phyloP scores from a whole-genome alignment of 2,888 invertebrate species.

The Heliconius erato region DNA sequence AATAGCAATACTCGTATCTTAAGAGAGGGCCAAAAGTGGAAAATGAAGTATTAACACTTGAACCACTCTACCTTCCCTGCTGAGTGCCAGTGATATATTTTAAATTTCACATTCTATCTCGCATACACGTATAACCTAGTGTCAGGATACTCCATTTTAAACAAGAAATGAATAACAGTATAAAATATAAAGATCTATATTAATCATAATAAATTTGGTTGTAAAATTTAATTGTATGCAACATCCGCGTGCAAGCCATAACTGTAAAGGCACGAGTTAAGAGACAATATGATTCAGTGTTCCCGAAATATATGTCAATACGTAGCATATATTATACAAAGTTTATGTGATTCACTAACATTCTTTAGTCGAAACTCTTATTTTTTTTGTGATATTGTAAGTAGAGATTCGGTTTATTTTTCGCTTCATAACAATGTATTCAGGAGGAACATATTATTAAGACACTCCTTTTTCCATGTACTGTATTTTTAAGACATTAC shows the following conservation, averaged over 20 bases:
- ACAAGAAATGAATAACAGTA: background rate
- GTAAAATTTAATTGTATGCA: background rate
- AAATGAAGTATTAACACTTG: too few relatives aligned
- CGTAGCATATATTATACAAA: background rate
- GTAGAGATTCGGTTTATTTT: background rate
- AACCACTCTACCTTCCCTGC: too few relatives aligned
- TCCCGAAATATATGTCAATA: background rate
- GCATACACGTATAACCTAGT: background rate
- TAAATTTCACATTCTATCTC: background rate
- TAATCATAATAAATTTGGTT: background rate
- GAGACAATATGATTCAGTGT: constrained; percentile 22
- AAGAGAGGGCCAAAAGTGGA: too few relatives aligned
- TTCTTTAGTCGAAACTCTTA: background rate
- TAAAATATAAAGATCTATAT: background rate
- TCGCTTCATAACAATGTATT: background rate
- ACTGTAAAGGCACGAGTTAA: background rate
- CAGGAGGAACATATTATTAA: background rate
- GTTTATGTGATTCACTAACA: constrained; percentile 20
- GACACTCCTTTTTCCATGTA: too few relatives aligned
- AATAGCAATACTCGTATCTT: too few relatives aligned
- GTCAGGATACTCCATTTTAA: background rate
- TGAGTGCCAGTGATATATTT: background rate
- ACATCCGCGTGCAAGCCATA: constrained; percentile 9
- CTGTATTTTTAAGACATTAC: too few relatives aligned
- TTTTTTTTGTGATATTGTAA: background rate